phyloP scores from a whole-genome alignment of 2,797 vertebrate genomes.

The Pseudochirops corinnae region DNA sequence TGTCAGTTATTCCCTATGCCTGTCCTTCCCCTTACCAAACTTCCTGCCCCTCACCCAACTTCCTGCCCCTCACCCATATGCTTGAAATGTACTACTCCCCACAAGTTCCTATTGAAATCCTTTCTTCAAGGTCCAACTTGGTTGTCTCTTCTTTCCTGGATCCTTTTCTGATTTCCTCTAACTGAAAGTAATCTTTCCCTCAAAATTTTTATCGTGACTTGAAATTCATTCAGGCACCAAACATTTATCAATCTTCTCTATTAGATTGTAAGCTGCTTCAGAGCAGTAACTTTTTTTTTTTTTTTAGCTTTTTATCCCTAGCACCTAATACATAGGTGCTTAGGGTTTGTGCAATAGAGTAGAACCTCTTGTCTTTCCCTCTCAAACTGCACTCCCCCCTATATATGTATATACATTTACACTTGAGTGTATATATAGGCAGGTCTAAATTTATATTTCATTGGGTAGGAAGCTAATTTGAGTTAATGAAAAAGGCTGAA shows the following conservation, averaged over 20 bases:
- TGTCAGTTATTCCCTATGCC: neutral
- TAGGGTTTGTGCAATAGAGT: neutral
- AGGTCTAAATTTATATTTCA: conserved; percentile 29
- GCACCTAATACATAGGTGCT: neutral
- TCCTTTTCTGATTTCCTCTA: neutral
- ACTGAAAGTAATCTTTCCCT: neutral
- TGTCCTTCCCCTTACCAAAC: neutral
- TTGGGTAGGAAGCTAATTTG: conserved; percentile 29
- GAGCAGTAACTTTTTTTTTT: neutral
- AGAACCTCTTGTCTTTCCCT: neutral
- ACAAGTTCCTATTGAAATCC: neutral
- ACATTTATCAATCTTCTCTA: neutral
- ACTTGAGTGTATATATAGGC: neutral
- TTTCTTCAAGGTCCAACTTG: neutral
- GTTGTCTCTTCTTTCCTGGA: neutral
- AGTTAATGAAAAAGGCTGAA: conserved; percentile 21
- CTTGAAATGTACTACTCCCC: neutral
- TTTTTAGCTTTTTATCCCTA: neutral
- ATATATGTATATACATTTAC: neutral
- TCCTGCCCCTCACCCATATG: neutral
- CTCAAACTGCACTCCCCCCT: neutral
- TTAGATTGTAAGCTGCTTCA: neutral
- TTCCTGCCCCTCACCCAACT: neutral
- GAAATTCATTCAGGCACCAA: neutral
- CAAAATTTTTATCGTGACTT: neutral